Conservation (phyloP, 2,797 vertebrate genomes). For the Notolabrus celidotus region DNA sequence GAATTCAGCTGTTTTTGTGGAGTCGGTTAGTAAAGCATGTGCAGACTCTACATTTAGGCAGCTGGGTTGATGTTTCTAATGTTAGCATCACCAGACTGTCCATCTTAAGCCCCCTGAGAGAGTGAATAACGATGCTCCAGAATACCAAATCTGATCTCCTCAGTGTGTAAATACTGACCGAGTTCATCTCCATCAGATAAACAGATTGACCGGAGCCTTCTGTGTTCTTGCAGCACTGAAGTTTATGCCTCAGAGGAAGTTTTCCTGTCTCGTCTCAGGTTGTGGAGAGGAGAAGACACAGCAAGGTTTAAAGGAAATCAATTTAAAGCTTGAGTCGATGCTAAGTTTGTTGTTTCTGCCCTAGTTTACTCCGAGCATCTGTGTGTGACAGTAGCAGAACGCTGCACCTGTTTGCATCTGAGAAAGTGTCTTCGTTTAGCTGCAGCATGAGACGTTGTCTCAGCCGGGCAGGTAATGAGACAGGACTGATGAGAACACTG, state of each 20-base stretch:
- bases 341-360: constrained; percentile 41
- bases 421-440: constrained; percentile 48
- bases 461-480: constrained; percentile 55
- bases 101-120: constrained; percentile 16
- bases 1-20: constrained; percentile 47
- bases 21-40: not conserved
- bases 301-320: constrained; percentile 38
- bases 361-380: constrained; percentile 31
- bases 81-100: constrained; percentile 25
- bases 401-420: constrained; percentile 44
- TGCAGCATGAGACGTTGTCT: constrained; percentile 33
- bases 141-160: constrained; percentile 16
- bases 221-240: not conserved
- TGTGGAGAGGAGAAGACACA: constrained; percentile 14
- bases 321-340: constrained; percentile 10
- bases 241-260: constrained; percentile 13
- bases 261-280: constrained; percentile 11
- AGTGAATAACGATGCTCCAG: constrained; percentile 17
- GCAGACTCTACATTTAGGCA: constrained; percentile 25
- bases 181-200: constrained; percentile 1
- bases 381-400: constrained; percentile 40
- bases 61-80: constrained; percentile 32
- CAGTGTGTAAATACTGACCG: constrained; percentile 18
- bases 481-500: constrained; percentile 36
- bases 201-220: constrained; percentile 16